Base-by-base conservation (phyloP, 2,888 invertebrate genomes). In the Anticlea derivata region DNA sequence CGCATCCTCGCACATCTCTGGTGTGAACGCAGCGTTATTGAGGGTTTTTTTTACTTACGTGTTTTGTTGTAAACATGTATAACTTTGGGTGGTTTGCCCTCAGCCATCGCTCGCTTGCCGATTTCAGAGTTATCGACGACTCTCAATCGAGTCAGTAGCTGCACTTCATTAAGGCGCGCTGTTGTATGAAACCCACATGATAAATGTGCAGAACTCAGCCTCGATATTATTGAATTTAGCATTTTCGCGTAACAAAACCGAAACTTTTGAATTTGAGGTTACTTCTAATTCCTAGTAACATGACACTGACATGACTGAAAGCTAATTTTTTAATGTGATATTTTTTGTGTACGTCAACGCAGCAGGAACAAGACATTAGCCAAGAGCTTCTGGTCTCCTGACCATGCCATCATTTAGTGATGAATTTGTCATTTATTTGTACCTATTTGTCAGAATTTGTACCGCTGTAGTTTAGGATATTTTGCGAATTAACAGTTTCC, bases 111-210 rank as follows among this genome's bases (percentile, higher is more conserved):
- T 75, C 96, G 93, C 79, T 97, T 98, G 24, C 99, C 99, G 53
- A 99, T 94, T 63, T 96, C 95, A 46, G 98, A 98, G 83, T 99
- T 99, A 83, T 99, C 99, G 1, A 99, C 99, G 4, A 99, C 98
- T 68, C 98, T 92, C 8, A 99, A 86, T 38, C 97, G 91, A 1
- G 96, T 93, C 61, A 97, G 70, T 74, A 95, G 93, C 29, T 93
- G 92, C 37, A 97, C 95, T 84, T 96, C 94, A 71, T 85, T 92
- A 60, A 91, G 81, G 45, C 83, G 73, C 3, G 92, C 63, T 0
- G 94, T 92, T 6, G 93, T 93, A 69, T 94, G 94, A 47, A 95
- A 83, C 3, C 80, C 78, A 51, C 78, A 68, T 37, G 72, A 49
- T 58, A 64, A 31, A 40, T 64, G 65, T 4, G 47, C 43, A 4